Percentiles rank a stretch among this genome's conserved stretches.
These are phyloP conservation scores for Aspiorhynchus laticeps DNA, from an alignment of 2,113 vertebrate genomes.

Conservation along the genomic window DNA sequence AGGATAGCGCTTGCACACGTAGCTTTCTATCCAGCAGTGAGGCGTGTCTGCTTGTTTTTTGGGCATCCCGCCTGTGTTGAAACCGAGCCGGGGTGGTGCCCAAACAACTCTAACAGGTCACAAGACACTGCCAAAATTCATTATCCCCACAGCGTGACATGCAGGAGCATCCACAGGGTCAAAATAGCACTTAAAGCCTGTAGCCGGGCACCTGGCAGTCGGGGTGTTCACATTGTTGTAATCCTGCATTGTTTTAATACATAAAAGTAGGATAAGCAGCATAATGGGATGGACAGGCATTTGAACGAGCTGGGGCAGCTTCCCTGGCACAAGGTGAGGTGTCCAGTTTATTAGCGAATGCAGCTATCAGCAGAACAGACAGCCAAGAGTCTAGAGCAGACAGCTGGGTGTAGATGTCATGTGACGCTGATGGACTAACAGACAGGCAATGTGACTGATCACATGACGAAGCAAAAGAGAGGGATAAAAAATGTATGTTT, in stretches of 20 bases:
- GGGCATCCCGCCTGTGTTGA: not conserved
- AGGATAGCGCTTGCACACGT: not conserved
- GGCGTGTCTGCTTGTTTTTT: constrained; percentile 1
- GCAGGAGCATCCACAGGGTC: constrained; percentile 16
- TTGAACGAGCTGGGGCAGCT: not conserved
- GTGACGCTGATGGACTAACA: not conserved
- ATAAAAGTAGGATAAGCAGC: constrained; percentile 65
- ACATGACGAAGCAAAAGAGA: constrained; percentile 28
- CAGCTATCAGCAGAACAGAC: constrained; percentile 59
- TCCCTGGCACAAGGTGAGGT: constrained; percentile 38
- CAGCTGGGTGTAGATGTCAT: not conserved
- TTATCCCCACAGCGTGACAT: constrained; percentile 20
- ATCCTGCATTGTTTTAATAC: constrained; percentile 63
- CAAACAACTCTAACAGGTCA: not conserved
- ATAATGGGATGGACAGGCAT: not conserved
- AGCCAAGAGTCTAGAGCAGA: constrained; percentile 62
- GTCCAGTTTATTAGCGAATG: constrained; percentile 52
- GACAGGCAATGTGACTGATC: not conserved
- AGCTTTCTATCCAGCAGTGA: not conserved
- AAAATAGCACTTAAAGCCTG: not conserved
- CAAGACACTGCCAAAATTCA: constrained; percentile 14
- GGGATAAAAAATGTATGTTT: not conserved
- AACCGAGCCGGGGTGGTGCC: constrained; percentile 7
- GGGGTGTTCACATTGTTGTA: constrained; percentile 60
- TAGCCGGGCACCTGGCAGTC: constrained; percentile 45